A percentile compares a stretch with the other conserved stretches of the same genome.
These are phyloP conservation scores for Microcebus murinus DNA, from an alignment of 2,113 vertebrate genomes.

Conservation along the genomic window DNA sequence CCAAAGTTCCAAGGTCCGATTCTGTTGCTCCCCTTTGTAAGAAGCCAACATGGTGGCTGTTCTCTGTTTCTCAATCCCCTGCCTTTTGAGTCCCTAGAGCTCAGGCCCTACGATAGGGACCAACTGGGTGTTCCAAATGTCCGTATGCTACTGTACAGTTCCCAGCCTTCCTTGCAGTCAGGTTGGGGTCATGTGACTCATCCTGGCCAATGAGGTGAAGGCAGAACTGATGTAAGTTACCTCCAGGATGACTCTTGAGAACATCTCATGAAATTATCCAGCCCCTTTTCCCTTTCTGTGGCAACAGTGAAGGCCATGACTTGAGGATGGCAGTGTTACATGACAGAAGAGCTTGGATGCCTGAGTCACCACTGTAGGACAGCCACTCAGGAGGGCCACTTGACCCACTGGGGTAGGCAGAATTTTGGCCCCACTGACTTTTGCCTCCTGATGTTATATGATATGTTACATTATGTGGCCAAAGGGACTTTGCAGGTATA, in stretches of 20 bases:
- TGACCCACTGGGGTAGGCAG: not conserved
- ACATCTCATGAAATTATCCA: not conserved
- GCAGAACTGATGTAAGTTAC: not conserved
- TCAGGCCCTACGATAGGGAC: not conserved
- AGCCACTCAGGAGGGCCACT: not conserved
- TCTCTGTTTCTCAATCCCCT: not conserved
- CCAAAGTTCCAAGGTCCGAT: not conserved
- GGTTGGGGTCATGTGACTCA: not conserved
- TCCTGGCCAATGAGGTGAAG: not conserved
- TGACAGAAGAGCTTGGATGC: not conserved
- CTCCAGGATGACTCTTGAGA: conserved; percentile 8
- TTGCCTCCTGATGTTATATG: not conserved
- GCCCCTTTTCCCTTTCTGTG: not conserved
- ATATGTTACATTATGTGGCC: not conserved
- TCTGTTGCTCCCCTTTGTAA: not conserved
- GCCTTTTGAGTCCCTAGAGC: not conserved
- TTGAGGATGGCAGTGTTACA: not conserved
- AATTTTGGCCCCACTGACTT: not conserved
- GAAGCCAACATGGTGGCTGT: not conserved
- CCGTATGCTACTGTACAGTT: not conserved
- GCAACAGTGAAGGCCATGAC: not conserved
- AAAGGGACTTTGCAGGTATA: not conserved
- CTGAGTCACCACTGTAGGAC: not conserved
- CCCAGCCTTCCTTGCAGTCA: not conserved
- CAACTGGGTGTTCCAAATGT: not conserved